Evolutionary conservation across 2,113 vertebrate genomes (phyloP).

Genomic region (Nettapus auritus): DNA sequence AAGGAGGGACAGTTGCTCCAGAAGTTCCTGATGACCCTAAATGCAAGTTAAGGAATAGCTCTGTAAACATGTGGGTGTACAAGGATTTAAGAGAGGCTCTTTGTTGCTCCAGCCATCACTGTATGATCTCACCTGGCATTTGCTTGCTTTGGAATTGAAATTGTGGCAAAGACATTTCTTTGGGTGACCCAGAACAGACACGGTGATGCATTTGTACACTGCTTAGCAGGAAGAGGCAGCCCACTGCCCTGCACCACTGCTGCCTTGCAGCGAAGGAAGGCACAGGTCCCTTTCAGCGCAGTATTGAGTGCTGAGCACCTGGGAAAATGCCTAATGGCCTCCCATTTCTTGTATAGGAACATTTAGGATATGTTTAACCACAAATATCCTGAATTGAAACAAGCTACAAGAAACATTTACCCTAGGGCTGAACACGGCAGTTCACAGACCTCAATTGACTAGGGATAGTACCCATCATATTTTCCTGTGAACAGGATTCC

Average conservation of each 20-base stretch:
- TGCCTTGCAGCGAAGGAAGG: not conserved
- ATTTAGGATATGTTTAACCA: not conserved
- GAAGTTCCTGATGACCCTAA: conserved; percentile 85
- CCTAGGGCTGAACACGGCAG: not conserved
- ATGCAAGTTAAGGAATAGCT: not conserved
- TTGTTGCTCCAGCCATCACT: not conserved
- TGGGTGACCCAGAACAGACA: not conserved
- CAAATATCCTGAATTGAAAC: not conserved
- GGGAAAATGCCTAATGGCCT: not conserved
- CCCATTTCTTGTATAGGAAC: not conserved
- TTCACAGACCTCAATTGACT: rapidly evolving
- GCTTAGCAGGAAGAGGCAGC: not conserved
- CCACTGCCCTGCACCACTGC: not conserved
- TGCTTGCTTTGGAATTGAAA: not conserved
- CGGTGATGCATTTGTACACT: not conserved
- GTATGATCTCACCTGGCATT: not conserved
- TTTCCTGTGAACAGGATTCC: rapidly evolving
- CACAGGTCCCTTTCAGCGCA: not conserved
- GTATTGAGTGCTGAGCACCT: not conserved
- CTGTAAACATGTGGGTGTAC: not conserved
- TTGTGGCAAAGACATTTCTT: not conserved
- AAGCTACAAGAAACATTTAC: not conserved
- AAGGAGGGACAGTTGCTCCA: conserved; percentile 87
- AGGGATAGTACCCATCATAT: not conserved
- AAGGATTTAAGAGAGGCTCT: not conserved